phyloP scores from a whole-genome alignment of 2,113 vertebrate genomes.

The Notarius lentiginosus region DNA sequence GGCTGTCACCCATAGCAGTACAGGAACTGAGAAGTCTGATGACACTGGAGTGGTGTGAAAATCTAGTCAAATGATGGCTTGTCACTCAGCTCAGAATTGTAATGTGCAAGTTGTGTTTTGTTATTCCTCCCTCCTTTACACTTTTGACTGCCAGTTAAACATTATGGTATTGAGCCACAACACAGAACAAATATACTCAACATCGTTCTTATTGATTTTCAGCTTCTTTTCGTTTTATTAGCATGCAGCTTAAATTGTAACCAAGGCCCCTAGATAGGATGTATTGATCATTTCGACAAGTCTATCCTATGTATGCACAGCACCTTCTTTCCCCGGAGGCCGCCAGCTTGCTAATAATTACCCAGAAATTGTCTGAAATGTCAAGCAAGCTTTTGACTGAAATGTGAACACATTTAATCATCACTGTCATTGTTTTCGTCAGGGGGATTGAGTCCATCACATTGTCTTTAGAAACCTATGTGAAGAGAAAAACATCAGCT shows the following conservation, averaged over 20 bases:
- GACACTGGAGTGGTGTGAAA: slow-evolving; percentile 34
- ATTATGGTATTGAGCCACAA: slow-evolving; percentile 32
- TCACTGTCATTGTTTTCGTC: slow-evolving; percentile 52
- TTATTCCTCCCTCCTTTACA: background rate
- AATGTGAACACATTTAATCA: slow-evolving; percentile 70
- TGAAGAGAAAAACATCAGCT: slow-evolving; percentile 49
- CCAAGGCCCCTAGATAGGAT: slow-evolving; percentile 50
- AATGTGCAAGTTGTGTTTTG: background rate
- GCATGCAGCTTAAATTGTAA: slow-evolving; percentile 52
- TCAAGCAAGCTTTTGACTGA: slow-evolving; percentile 67
- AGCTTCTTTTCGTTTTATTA: slow-evolving; percentile 64
- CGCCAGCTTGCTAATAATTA: slow-evolving; percentile 57
- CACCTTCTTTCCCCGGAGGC: slow-evolving; percentile 51
- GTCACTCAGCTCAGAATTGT: slow-evolving; percentile 33
- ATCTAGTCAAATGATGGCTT: slow-evolving; percentile 23
- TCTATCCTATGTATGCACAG: slow-evolving; percentile 56
- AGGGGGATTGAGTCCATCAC: slow-evolving; percentile 66
- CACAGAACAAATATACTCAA: slow-evolving; percentile 42
- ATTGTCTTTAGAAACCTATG: slow-evolving; percentile 57
- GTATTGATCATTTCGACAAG: slow-evolving; percentile 64
- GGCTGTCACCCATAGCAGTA: slow-evolving; percentile 38
- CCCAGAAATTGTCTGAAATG: slow-evolving; percentile 39
- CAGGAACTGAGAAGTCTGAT: slow-evolving; percentile 27
- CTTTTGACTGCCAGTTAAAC: slow-evolving; percentile 35
- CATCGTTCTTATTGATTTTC: slow-evolving; percentile 63